Percentiles rank a stretch among this genome's conserved stretches.
These are phyloP conservation scores for Phocides pigmalion DNA, from an alignment of 1,140 invertebrate species.

Conservation along the genomic window DNA sequence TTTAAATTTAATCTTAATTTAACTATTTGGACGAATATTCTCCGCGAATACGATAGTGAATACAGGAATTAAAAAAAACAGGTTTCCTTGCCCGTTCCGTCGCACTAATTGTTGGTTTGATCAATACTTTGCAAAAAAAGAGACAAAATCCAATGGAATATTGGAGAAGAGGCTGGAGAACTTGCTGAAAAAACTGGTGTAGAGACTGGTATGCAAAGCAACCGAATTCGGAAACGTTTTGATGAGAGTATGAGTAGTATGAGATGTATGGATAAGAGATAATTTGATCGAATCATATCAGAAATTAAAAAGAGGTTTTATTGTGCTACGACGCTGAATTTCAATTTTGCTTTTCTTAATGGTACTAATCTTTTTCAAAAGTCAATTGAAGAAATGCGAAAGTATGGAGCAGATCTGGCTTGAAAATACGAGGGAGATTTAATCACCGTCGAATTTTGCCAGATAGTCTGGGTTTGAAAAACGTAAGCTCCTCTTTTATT, in stretches of 20 bases:
- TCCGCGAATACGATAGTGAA: conserved; percentile 38
- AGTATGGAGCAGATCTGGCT: conserved; percentile 34
- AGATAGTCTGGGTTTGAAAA: conserved; percentile 44
- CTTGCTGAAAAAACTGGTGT: conserved; percentile 34
- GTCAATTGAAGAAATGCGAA: conserved; percentile 33
- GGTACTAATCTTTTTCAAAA: conserved; percentile 34
- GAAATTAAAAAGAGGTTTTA: conserved; percentile 43
- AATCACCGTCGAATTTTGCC: conserved; percentile 40
- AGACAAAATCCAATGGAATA: conserved; percentile 39
- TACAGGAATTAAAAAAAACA: conserved; percentile 39
- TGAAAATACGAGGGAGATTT: conserved; percentile 41
- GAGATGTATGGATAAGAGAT: conserved; percentile 39
- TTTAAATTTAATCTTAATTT: conserved; percentile 35
- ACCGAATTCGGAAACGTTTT: conserved; percentile 37
- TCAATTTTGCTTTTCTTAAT: conserved; percentile 39
- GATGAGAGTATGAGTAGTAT: conserved; percentile 33
- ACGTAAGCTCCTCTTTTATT: conserved; percentile 32
- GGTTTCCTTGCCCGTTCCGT: conserved; percentile 39
- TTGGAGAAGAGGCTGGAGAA: conserved; percentile 35
- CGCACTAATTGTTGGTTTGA: conserved; percentile 38
- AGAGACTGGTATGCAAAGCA: conserved; percentile 35
- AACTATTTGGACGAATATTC: conserved; percentile 40
- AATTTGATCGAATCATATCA: conserved; percentile 41
- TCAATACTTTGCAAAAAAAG: conserved; percentile 41
- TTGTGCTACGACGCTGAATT: conserved; percentile 35